phyloP scores from a whole-genome alignment of 2,888 invertebrate species.

The Drosophila quinaria region DNA sequence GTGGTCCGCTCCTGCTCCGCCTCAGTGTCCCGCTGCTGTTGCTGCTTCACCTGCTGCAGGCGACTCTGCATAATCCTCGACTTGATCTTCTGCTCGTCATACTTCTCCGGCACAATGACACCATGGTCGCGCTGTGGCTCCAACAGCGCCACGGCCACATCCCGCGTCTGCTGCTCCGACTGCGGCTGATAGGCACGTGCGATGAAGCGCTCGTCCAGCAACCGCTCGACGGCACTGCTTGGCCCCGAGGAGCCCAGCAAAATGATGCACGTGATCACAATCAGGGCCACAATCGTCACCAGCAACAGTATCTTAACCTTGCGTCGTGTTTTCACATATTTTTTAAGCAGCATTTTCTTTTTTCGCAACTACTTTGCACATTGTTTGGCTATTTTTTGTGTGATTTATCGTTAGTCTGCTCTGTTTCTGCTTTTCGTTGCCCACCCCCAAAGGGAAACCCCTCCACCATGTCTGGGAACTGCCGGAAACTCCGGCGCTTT shows the following conservation, averaged over 20 bases:
- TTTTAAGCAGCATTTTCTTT: slow-evolving; percentile 83
- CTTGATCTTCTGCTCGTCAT: slow-evolving; percentile 85
- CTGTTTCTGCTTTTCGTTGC: slow-evolving; percentile 51
- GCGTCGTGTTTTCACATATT: slow-evolving; percentile 85
- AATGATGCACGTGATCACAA: slow-evolving; percentile 82
- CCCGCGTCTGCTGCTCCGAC: slow-evolving; percentile 48
- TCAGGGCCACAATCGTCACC: slow-evolving; percentile 79
- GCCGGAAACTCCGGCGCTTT: slow-evolving; percentile 66
- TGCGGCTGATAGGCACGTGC: slow-evolving; percentile 74
- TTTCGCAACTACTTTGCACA: slow-evolving; percentile 56
- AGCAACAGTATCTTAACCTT: slow-evolving; percentile 84
- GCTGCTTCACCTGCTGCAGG: slow-evolving; percentile 80
- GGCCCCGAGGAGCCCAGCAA: slow-evolving; percentile 76
- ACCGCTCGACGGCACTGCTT: slow-evolving; percentile 73
- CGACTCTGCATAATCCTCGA: slow-evolving; percentile 84
- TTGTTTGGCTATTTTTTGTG: slow-evolving; percentile 51
- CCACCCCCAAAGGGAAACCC: slow-evolving; percentile 34
- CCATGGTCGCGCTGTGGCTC: slow-evolving; percentile 77
- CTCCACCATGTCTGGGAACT: slow-evolving; percentile 22
- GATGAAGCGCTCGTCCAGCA: slow-evolving; percentile 81
- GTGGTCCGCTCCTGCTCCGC: slow-evolving; percentile 76
- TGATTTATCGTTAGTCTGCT: slow-evolving; percentile 27
- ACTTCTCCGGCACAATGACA: slow-evolving; percentile 85
- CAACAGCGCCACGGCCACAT: slow-evolving; percentile 54
- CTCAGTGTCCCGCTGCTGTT: slow-evolving; percentile 65